Base-by-base conservation (phyloP, 2,113 vertebrate species). In the Leucopsar rothschildi region DNA sequence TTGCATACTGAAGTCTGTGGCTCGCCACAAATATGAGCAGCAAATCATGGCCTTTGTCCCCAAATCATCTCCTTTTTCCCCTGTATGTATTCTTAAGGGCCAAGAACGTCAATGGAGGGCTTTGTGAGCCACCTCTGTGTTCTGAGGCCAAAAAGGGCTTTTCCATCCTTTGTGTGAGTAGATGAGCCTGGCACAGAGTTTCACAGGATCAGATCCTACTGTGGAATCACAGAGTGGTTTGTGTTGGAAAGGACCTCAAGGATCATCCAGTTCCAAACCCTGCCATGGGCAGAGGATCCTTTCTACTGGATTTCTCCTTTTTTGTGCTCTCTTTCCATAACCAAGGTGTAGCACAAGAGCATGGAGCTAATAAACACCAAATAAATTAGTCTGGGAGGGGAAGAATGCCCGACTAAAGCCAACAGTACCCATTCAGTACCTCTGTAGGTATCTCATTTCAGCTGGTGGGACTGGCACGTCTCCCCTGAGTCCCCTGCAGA, bases 131-230 rank as follows among this genome's bases (percentile, higher is more conserved):
- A 28, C 17, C 15, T 56, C 55, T 35, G 7, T 21, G 29, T 15
- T 45, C 31, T 76, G 91, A 59, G 39, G 45, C 24, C 78, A 49
- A 5, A 47, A 61, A 47, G 13, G 18, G 25, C 33, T 90, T 90
- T 78, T 75, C 61, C 14, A 33, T 20, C 42, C 47, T 14, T 28
- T n/a, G 17, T 61, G 28, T 24, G 31, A 37, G 24, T 6, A 5
- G 21, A 18, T 22, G 24, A 65, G 73, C 16, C 40, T 85, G 23
- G 33, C 4, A 17, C 25, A 73, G 7, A 52, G 14, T 47, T 42
- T 47, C 24, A 47, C 31, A 29, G 40, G 19, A 17, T 20, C 0
- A 0, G 37, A 68, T 39, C 39, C n/a, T 21, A 0, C 25, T 15
- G 4, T 15, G 29, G 61, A 29, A 53, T 15, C 20, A 53, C 52